A percentile compares a stretch with the other conserved stretches of the same genome.
phyloP scores from a whole-genome alignment of 1,140 invertebrate genomes.

The Diachasmimorpha longicaudata region DNA sequence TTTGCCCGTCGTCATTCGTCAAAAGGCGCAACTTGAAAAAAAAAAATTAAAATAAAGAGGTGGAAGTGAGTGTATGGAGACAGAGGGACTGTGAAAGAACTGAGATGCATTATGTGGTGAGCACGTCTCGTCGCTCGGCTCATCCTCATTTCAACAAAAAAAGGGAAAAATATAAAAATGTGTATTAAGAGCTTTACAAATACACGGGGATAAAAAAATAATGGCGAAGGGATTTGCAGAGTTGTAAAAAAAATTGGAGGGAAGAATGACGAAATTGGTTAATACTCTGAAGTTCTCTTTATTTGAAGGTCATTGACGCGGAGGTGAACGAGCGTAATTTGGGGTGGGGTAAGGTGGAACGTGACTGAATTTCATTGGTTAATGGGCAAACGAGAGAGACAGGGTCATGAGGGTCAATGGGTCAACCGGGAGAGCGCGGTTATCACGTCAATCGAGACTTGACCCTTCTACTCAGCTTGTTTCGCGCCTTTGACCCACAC shows the following conservation, averaged over 20 bases:
- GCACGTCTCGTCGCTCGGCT: background rate
- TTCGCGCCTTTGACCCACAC: too few species aligned
- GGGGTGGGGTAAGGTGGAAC: too few species aligned
- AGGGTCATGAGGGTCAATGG: too few species aligned
- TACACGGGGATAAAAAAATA: background rate
- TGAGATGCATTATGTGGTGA: slow-evolving; percentile 18
- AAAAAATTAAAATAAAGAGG: background rate
- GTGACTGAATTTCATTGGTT: too few species aligned
- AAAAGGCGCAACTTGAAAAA: background rate
- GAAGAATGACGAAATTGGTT: background rate
- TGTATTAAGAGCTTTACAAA: background rate
- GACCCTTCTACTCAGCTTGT: too few species aligned
- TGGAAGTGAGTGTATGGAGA: slow-evolving; percentile 3
- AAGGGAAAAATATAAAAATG: background rate
- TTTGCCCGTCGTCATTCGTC: slow-evolving; percentile 5
- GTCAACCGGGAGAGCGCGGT: too few species aligned
- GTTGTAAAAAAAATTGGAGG: background rate
- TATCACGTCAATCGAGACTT: too few species aligned
- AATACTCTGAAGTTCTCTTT: background rate
- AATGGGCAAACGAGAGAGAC: too few species aligned
- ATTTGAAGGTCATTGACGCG: too few species aligned
- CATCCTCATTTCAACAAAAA: background rate
- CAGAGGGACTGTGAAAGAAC: slow-evolving; percentile 11
- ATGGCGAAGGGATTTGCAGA: background rate
- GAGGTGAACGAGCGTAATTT: too few species aligned